Percentiles rank a stretch among this genome's conserved stretches.
Conservation (phyloP, 2,113 vertebrate species). For the Pardalotus punctatus region DNA sequence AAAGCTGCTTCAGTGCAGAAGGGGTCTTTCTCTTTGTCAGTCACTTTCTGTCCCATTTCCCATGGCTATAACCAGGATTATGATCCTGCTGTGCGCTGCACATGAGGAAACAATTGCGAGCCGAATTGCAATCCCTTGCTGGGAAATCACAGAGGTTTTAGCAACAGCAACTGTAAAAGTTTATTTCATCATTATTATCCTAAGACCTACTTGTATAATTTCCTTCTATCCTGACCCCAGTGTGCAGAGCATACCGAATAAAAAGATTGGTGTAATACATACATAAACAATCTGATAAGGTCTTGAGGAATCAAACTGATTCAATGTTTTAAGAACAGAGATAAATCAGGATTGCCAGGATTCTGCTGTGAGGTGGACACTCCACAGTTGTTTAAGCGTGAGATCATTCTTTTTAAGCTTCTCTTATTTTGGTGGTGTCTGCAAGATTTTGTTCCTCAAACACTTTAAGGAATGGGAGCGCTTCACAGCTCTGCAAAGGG, state of each 20-base stretch:
- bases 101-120: background rate
- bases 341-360: background rate
- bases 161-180: background rate
- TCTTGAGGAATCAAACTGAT: background rate
- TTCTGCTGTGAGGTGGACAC: background rate
- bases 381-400: background rate
- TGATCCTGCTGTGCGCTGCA: background rate
- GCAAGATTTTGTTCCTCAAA: background rate
- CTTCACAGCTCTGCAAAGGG: background rate
- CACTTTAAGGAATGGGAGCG: background rate
- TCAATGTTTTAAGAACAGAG: background rate
- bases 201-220: background rate
- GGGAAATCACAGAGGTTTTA: background rate
- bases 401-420: background rate
- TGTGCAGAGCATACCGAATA: background rate
- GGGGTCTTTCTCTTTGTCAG: background rate
- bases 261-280: background rate
- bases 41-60: background rate
- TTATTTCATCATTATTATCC: background rate
- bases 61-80: background rate
- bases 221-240: background rate
- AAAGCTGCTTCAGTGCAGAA: background rate
- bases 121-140: background rate
- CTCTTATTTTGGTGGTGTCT: background rate
- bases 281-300: background rate